Conservation (phyloP, 2,888 invertebrate species). For the Drosophila melanosoma region DNA sequence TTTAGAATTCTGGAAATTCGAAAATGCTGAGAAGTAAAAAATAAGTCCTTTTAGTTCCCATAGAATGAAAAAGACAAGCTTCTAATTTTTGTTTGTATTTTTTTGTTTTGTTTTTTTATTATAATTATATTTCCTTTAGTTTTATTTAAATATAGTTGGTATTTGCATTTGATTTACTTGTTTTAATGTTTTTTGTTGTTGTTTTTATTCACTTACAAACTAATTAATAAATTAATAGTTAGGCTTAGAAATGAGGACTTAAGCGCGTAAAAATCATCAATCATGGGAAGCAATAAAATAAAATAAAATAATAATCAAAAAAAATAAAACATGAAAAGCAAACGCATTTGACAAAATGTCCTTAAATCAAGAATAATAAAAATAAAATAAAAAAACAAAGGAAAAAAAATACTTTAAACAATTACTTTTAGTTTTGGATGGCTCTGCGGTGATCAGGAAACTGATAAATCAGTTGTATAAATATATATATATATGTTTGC, state of each 20-base stretch:
- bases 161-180: conserved; percentile 70
- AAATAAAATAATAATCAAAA: conserved; percentile 10
- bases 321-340: conserved; percentile 58
- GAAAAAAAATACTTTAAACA: conserved; percentile 55
- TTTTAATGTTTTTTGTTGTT: conserved; percentile 53
- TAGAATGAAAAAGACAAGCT: neutral
- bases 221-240: conserved; percentile 82
- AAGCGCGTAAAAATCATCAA: conserved; percentile 67
- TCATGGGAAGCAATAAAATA: conserved; percentile 49
- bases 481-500: neutral
- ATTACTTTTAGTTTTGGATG: conserved; percentile 46
- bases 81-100: conserved; percentile 44
- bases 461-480: conserved; percentile 16
- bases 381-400: conserved; percentile 22
- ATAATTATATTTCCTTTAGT: conserved; percentile 76
- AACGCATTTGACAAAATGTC: conserved; percentile 47
- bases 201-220: conserved; percentile 70
- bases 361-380: conserved; percentile 38
- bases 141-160: conserved; percentile 59
- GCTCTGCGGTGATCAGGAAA: conserved; percentile 27
- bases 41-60: neutral
- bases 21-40: no score
- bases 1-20: no score
- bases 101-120: conserved; percentile 61
- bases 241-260: conserved; percentile 75